These are phyloP conservation scores for Drosophila bocqueti DNA, from an alignment of 1,140 invertebrate species.

Conservation along the genomic window DNA sequence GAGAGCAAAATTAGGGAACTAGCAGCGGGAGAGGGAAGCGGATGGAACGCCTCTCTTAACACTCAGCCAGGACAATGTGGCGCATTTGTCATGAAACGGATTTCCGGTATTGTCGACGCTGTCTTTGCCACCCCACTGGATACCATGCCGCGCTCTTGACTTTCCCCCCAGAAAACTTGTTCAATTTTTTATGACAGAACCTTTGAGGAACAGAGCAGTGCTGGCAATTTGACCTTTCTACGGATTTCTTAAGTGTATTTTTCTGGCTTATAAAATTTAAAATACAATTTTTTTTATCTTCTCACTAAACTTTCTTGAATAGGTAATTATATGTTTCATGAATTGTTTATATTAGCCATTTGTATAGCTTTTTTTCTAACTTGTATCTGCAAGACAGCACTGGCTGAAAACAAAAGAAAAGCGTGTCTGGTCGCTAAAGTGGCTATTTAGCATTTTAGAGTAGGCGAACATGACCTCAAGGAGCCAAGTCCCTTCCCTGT, in stretches of 20 bases:
- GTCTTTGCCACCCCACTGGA: slow-evolving; percentile 43
- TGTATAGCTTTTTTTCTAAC: background rate
- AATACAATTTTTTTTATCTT: background rate
- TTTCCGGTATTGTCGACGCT: slow-evolving; percentile 76
- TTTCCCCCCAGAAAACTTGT: slow-evolving; percentile 63
- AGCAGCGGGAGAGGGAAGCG: background rate
- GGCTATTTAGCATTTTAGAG: slow-evolving; percentile 83
- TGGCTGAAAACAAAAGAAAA: slow-evolving; percentile 25
- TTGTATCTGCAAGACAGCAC: background rate
- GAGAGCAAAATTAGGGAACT: background rate
- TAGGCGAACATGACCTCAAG: slow-evolving; percentile 64
- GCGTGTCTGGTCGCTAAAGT: slow-evolving; percentile 74
- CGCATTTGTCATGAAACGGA: slow-evolving; percentile 83
- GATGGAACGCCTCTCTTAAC: slow-evolving; percentile 49
- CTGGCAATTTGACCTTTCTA: slow-evolving; percentile 3
- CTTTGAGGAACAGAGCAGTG: slow-evolving; percentile 8
- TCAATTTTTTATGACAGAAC: slow-evolving; percentile 78
- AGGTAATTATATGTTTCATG: background rate
- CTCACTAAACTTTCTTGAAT: background rate
- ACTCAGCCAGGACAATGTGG: slow-evolving; percentile 70
- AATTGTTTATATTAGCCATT: background rate
- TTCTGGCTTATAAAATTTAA: background rate
- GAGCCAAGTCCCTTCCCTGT: slow-evolving; percentile 17
- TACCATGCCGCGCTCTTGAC: slow-evolving; percentile 62
- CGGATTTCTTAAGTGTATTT: background rate